Evolutionary conservation across 2,797 vertebrate genomes (phyloP).

Genomic region (Oreochromis grahami): DNA sequence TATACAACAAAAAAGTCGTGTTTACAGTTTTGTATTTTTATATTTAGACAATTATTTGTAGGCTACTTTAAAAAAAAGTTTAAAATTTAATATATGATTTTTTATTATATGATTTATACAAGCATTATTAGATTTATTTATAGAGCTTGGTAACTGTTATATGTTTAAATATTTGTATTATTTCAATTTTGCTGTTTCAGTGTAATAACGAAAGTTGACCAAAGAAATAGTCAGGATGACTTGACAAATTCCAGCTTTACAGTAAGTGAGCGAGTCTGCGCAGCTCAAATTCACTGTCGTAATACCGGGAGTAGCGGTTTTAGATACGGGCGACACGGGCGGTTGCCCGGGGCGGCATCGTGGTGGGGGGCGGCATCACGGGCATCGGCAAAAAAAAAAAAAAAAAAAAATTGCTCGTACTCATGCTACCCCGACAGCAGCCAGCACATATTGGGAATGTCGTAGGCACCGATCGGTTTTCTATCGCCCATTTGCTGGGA

Average conservation of each 20-base stretch:
- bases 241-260: constrained; percentile 54
- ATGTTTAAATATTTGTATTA: background rate
- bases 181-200: background rate
- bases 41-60: background rate
- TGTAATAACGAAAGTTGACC: background rate
- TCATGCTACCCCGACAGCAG: too few relatives aligned
- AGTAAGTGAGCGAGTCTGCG: constrained; percentile 19
- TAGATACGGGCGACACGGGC: too few relatives aligned
- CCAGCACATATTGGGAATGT: too few relatives aligned
- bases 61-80: background rate
- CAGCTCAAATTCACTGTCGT: background rate
- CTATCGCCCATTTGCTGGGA: too few relatives aligned
- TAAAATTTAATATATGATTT: background rate
- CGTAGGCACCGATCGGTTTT: too few relatives aligned
- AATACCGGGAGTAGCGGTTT: too few relatives aligned
- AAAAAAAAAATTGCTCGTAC: too few relatives aligned
- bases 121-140: background rate
- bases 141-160: background rate
- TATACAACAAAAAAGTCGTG: background rate
- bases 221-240: constrained; percentile 54
- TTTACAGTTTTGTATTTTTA: background rate
- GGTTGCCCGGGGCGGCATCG: too few relatives aligned
- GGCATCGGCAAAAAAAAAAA: too few relatives aligned
- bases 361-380: too few relatives aligned
- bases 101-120: background rate